Conservation (phyloP, 2,113 vertebrate species). For the Pipra filicauda region DNA sequence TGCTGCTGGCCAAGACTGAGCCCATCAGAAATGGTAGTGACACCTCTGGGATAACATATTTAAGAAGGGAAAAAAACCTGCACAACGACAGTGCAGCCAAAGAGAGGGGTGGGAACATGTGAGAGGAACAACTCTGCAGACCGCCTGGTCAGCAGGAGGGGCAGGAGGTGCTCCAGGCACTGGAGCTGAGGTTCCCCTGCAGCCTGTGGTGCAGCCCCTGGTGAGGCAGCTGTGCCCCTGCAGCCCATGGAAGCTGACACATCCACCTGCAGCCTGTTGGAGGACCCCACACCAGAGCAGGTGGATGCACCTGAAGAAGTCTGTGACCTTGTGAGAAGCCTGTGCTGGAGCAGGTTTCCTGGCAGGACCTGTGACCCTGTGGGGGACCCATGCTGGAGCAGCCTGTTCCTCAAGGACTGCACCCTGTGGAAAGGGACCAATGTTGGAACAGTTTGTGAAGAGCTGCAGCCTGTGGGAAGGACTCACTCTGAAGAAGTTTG, state of each 20-base stretch:
- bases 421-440: neutral
- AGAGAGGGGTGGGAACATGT: neutral
- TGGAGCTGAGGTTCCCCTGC: neutral
- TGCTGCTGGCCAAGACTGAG: fast-evolving
- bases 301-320: neutral
- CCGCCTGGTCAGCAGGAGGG: neutral
- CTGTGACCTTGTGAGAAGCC: neutral
- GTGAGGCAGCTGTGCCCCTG: neutral
- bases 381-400: neutral
- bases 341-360: neutral
- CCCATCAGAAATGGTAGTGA: too few species aligned
- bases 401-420: neutral
- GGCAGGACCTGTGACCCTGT: neutral
- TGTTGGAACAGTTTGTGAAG: fast-evolving
- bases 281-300: neutral
- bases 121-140: neutral
- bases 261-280: neutral
- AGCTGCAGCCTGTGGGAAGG: neutral
- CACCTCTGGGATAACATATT: neutral
- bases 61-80: too few species aligned
- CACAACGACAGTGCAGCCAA: neutral
- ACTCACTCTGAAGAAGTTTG: neutral
- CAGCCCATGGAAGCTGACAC: neutral
- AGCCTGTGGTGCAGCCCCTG: neutral
- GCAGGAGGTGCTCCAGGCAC: neutral